Base-by-base conservation (phyloP, 2,888 invertebrate species). In the Villa cingulata region DNA sequence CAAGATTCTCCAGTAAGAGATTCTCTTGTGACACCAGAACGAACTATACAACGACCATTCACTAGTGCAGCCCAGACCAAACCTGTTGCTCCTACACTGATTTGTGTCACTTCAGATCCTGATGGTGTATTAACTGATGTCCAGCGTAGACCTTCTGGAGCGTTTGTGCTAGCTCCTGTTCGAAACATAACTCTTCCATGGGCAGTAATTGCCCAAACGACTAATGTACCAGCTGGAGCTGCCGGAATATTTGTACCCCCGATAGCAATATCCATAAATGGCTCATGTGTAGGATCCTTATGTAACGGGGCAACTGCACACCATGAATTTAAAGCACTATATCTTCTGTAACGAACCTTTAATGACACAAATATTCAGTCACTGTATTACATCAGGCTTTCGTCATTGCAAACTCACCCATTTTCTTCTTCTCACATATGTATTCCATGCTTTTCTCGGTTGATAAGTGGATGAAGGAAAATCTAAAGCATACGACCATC, bases 191-290 rank as follows among this genome's bases (percentile, higher is more conserved):
- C 87, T 61, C 90, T 73, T 45, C 92, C 92, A 62, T 89, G 84
- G 32, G 91, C 85, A 27, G 94, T 94, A 45, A 94, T 86, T 12
- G 90, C 87, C 94, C 94, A 95, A 10, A 95, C 91, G 50, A 84
- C 72, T 58, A 90, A 74, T 37, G 78, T 78, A 20, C 88, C 88
- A 16, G 78, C 72, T 51, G 78, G 74, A 19, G 83, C 83, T 60
- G 86, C 86, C 43, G 87, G 82, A 55, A 90, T 76, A 60, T 80
- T 80, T 61, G 83, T 82, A 23, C 92, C 91, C 34, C 92, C 91
- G 56, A 91, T 82, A 50, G 84, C 77, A 41, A 94, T 79, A 72
- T 92, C 91, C 61, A 91, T 89, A 60, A 95, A 92, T 5, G 92
- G 92, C 64, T 94, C 92, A 64, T 78, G 83, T 0, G 90, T 89